Evolutionary conservation across 2,113 vertebrate species (phyloP), one percentile per base, ranked within the genome.

Genomic region (Proterorhinus semilunaris): DNA sequence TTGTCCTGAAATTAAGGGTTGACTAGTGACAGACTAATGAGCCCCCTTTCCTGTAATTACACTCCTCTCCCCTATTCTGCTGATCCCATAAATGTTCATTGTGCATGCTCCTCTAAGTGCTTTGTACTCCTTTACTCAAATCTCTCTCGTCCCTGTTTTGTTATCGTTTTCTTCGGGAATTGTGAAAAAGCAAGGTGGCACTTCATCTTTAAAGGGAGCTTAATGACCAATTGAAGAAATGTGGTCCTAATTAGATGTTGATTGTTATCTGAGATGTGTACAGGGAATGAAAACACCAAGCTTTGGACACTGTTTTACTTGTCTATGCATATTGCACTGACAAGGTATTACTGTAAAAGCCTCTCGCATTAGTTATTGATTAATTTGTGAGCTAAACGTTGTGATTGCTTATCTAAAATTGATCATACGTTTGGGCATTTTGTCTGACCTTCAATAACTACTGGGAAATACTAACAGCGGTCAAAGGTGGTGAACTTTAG

Each of bases 21-120:
- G 83, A 75, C 83, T 78, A 81, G 76, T 85, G 87, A 88, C 67
- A 64, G 77, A 82, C 74, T 88, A 88, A 89, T 89, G 83, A 87
- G 79, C 45, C 81, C 75, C 75, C 69, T 87, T 88, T 89, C 85
- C 85, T 89, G 86, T 83, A 87, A 88, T 88, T 88, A 87, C 69
- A 66, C 72, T 72, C 50, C 71, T 76, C 68, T 78, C 62, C 69
- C 53, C 75, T 66, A 47, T 78, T 72, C 68, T 69, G 21, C 72
- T 59, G 49, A 61, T 74, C 68, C 78, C 65, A 72, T 52, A 43
- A 62, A 59, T 76, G 59, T 78, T 69, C 53, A 78, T 68, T 58
- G 48, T 61, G 16, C 53, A 59, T 66, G n/a, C 66, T 74, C 67
- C 47, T 80, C 53, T 71, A 11, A 11, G 8, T 42, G 55, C 55